Base-by-base conservation (phyloP, 2,113 vertebrate genomes). In the Malurus elegans region DNA sequence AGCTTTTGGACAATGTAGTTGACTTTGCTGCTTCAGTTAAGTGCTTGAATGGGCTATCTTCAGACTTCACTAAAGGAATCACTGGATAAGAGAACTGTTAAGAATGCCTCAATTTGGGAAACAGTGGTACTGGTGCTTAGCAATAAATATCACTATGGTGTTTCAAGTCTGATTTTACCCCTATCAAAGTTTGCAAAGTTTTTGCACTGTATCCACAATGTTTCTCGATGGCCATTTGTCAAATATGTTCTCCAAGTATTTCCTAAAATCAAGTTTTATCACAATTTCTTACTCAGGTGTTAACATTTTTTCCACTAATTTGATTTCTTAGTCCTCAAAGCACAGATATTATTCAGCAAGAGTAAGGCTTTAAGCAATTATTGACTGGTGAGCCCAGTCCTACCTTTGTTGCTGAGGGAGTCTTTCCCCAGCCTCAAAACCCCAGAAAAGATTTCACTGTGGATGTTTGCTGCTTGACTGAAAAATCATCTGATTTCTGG, bases 401-500 rank as follows among this genome's bases (percentile, higher is more conserved):
- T 86, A 18, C 44, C 28, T 95, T 93, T 58, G 14, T 7, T 65
- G 45, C 71, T 73, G 57, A 79, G 29, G 40, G 79, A 94, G 20
- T 53, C 44, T 79, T 86, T 83, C 29, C 32, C 36, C 62, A 69
- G 26, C 70, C 91, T 91, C 61, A 67, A 84, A 92, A 60, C 34
- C 29, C 15, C 72, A 88, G 53, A 38, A 60, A 92, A 75, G 67
- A 16, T 73, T 74, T 89, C 75, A 56, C n/a, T 56, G 56, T 51
- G 32, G 34, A 20, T 75, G 10, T 66, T 94, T 84, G 32, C 44
- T 70, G 6, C 81, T 78, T 53, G 57, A 60, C 53, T 76, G 75
- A 94, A 93, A 96, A 96, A 67, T 57, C 23, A 14, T 34, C 54
- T 65, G 47, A 32, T 83, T 90, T 86, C 61, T 93, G 57, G 14